Evolutionary conservation across 1,140 invertebrate species (phyloP), one percentile per base, ranked within the genome.

Genomic region (Euglossa dilemma): DNA sequence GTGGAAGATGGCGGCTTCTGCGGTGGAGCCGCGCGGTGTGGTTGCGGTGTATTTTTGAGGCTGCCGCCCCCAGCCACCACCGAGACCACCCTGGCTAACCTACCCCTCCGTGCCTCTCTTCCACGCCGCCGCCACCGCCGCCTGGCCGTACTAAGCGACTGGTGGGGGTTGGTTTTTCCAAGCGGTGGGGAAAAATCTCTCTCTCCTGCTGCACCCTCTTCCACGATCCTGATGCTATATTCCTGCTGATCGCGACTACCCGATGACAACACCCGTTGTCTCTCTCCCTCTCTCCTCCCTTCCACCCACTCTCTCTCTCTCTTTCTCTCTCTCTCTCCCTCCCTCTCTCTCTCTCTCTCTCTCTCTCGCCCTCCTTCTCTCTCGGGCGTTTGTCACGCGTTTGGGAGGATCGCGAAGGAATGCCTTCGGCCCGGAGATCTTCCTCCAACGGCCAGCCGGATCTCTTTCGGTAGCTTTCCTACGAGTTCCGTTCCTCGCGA

Each of bases 41-140:
- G 94, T 94, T 94, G 93, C 94, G 94, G 94, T 94, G 92, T 94
- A 94, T 94, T 94, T 94, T 94, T 94, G 93, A 94, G 93, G 93
- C 93, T 93, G 91, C 94, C 93, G 93, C 94, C 93, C 93, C 93
- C 93, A 89, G 85, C 88, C 90, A 90, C 91, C 91, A 86, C 87
- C 87, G 83, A 90, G 85, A 87, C 90, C 90, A 89, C 89, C 87
- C 88, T 86, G 87, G 87, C 81, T 89, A 87, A 85, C 85, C 89
- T 89, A 83, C 88, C 75, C 81, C 86, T 87, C 78, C 89, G 89
- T 76, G 72, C 85, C 89, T 82, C 90, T 87, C 87, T 88, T 90
- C 89, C 89, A 88, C 87, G 87, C 89, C 91, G 90, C 91, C 87
- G 85, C 91, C 75, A 85, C 88, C 88, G 83, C 87, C 87, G 86